These are phyloP conservation scores for Agriopis marginaria DNA, from an alignment of 2,888 invertebrate genomes.

Conservation along the genomic window DNA sequence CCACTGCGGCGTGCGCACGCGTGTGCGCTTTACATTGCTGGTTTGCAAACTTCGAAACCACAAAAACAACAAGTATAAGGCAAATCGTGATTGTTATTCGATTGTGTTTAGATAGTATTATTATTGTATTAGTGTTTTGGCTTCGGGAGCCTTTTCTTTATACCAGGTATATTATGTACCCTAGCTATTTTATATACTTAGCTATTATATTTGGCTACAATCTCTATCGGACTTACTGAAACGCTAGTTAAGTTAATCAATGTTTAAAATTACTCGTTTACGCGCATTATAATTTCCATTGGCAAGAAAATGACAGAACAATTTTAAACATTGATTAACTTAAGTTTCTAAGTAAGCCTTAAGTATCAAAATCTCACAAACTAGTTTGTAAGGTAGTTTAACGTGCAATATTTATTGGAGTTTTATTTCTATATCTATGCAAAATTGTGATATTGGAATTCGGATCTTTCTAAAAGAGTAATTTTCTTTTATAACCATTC, in stretches of 20 bases:
- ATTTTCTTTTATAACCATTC: constrained; percentile 66
- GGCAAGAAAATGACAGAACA: neutral
- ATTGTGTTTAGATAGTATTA: too few species aligned
- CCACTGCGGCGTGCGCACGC: too few species aligned
- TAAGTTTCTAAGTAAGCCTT: neutral
- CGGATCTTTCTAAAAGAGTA: constrained; percentile 68
- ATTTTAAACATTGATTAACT: too few species aligned
- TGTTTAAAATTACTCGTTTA: too few species aligned
- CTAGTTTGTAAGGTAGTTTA: constrained; percentile 47
- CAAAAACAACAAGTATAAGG: too few species aligned
- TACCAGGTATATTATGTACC: neutral
- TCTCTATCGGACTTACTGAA: neutral
- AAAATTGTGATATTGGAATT: constrained; percentile 69
- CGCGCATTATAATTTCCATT: too few species aligned
- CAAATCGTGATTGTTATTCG: too few species aligned
- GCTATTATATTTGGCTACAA: neutral
- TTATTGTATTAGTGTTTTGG: too few species aligned
- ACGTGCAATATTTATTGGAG: constrained; percentile 51
- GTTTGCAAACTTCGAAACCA: too few species aligned
- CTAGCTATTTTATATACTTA: neutral
- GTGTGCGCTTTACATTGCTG: too few species aligned
- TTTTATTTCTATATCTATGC: neutral
- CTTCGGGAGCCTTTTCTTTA: too few species aligned
- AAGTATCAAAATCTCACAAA: constrained; percentile 53
- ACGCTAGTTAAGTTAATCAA: too few species aligned